Conservation (phyloP, 2,888 invertebrate species). For the Syrphus vitripennis region DNA sequence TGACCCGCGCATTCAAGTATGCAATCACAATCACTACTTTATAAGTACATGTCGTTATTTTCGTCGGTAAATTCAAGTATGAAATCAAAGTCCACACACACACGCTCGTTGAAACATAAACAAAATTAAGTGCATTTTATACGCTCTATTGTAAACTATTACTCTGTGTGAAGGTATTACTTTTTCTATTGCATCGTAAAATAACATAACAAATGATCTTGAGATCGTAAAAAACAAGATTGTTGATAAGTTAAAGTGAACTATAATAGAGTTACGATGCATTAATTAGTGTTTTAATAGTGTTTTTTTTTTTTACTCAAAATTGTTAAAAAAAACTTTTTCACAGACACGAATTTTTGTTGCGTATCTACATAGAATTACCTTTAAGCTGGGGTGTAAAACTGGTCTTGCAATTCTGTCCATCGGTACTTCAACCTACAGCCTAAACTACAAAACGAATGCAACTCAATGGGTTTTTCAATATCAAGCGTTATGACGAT, state of each 20-base stretch:
- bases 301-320: not conserved
- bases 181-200: not conserved
- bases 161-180: not conserved
- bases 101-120: not conserved
- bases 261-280: not conserved
- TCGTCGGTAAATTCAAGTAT: not conserved
- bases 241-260: not conserved
- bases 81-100: not conserved
- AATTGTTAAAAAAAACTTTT: not conserved
- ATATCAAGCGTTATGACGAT: too few species aligned
- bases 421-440: too few species aligned
- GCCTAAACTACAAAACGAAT: not conserved
- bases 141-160: not conserved
- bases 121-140: conserved; percentile 3
- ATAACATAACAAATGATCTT: not conserved
- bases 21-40: not conserved
- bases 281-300: not conserved
- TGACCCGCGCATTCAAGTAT: not conserved
- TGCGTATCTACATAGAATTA: not conserved
- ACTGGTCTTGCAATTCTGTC: too few species aligned
- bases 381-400: not conserved
- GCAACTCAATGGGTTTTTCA: too few species aligned
- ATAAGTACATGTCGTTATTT: not conserved
- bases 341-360: not conserved
- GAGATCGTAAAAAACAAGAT: not conserved